These are phyloP conservation scores for Drosophila neonasuta DNA, from an alignment of 2,888 invertebrate species.

Conservation along the genomic window DNA sequence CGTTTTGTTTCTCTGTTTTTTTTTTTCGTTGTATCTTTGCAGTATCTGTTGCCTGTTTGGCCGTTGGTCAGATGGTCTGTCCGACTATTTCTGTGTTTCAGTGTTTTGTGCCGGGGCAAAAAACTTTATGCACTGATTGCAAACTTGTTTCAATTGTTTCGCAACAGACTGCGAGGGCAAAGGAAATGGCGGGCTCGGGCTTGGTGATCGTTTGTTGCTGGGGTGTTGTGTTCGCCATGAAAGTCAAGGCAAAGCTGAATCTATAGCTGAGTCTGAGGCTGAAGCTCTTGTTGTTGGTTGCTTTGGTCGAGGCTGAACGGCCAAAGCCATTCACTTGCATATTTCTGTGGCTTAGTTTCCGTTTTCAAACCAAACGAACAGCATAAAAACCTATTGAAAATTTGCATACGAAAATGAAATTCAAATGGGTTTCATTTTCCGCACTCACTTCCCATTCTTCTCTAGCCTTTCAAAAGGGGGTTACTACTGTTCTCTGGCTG, in stretches of 20 bases:
- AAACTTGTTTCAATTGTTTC: constrained; percentile 75
- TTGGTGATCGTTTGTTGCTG: constrained; percentile 3
- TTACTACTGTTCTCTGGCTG: background rate
- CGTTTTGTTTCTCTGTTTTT: too few species aligned
- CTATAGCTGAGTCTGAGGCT: constrained; percentile 27
- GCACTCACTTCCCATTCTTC: constrained; percentile 11
- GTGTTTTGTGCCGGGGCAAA: constrained; percentile 48
- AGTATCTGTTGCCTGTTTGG: constrained; percentile 45
- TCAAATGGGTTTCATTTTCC: constrained; percentile 66
- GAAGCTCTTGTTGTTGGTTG: constrained; percentile 18
- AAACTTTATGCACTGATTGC: constrained; percentile 74
- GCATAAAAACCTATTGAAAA: constrained; percentile 70
- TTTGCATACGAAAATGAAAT: constrained; percentile 74
- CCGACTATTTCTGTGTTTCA: constrained; percentile 12
- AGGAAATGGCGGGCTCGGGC: constrained; percentile 8
- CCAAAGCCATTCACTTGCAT: constrained; percentile 66
- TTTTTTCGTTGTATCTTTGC: constrained; percentile 50
- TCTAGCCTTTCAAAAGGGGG: background rate
- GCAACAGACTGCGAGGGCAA: constrained; percentile 38
- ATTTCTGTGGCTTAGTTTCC: constrained; percentile 73
- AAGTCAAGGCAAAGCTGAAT: constrained; percentile 57
- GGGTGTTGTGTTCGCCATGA: constrained; percentile 39
- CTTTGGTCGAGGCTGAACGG: constrained; percentile 29
- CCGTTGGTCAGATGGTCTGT: constrained; percentile 24
- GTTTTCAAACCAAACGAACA: constrained; percentile 62